phyloP scores from a whole-genome alignment of 2,797 vertebrate species.

The Erpetoichthys calabaricus region DNA sequence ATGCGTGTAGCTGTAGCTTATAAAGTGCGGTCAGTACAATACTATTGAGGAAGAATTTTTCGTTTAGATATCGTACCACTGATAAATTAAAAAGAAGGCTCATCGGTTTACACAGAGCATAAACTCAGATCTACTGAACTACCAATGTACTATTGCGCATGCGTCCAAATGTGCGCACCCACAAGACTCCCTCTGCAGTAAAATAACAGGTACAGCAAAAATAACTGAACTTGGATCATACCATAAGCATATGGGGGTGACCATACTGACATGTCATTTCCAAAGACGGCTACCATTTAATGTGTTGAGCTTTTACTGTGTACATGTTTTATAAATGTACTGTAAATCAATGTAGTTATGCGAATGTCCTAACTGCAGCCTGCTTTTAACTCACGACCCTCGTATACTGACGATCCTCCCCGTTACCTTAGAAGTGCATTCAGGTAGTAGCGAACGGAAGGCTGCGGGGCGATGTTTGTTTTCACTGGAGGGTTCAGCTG shows the following conservation, averaged over 20 bases:
- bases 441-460: constrained; percentile 55
- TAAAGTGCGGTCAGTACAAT: too few relatives aligned
- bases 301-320: accelerated
- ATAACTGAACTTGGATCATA: constrained; percentile 39
- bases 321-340: accelerated
- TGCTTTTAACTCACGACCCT: too few relatives aligned
- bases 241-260: constrained; percentile 24
- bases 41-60: too few relatives aligned
- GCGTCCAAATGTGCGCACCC: too few relatives aligned
- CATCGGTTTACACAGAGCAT: too few relatives aligned
- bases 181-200: constrained; percentile 11
- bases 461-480: constrained; percentile 34
- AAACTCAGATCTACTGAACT: too few relatives aligned
- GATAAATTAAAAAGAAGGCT: too few relatives aligned
- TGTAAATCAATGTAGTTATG: accelerated
- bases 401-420: constrained; percentile 8
- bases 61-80: too few relatives aligned
- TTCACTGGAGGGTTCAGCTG: constrained; percentile 22
- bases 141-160: too few relatives aligned
- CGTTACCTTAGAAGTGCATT: constrained; percentile 23
- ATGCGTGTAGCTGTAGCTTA: too few relatives aligned
- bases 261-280: background rate
- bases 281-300: background rate
- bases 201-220: constrained; percentile 46
- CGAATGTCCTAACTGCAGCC: too few relatives aligned